Base-by-base conservation (phyloP, 2,797 vertebrate genomes). In the Onychomys torridus region DNA sequence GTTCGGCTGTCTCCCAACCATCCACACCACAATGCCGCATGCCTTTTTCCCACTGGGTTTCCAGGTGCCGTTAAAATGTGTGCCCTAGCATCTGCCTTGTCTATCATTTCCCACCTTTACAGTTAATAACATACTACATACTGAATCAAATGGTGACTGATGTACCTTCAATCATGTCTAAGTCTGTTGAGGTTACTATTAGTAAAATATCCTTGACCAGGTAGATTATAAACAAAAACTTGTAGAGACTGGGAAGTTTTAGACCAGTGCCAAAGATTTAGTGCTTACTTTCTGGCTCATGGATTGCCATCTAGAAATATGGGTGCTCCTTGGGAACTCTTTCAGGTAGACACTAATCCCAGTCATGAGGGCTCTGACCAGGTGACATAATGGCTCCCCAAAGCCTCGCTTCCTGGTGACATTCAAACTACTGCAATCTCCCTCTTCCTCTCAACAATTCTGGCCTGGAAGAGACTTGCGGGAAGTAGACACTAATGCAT, bases 111-210 rank as follows among this genome's bases (percentile, higher is more conserved):
- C 61, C 93, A 37, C 43, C 69, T 95, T 23, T 71, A 2, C 69
- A 92, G 90, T 69, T 83, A 89, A n/a, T 27, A n/a, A 76, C 25
- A 69, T 11, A 86, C 61, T 95, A 91, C 73, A 71, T 3, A 79
- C 34, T 59, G 52, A 85, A 61, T 43, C 5, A 3, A 93, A 57
- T 40, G 52, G 14, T 49, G 32, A 67, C 52, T 52, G 57, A 57
- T 13, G 34, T 2, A 43, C 2, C 29, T 92, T 83, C 34, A 75
- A 67, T 84, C 71, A 34, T 73, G 12, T 84, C 77, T 34, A 63
- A 34, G 29, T 84, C 77, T 13, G 32, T 11, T 46, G 17, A 71
- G 61, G n/a, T 34, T 86, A 19, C 57, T 65, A 2, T 19, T 73
- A 43, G 32, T 29, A 71, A 84, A 71, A 90, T 16, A 65, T 11